Percentiles rank a stretch among this genome's conserved stretches.
phyloP scores from a whole-genome alignment of 2,113 vertebrate genomes.

The Arothron firmamentum region DNA sequence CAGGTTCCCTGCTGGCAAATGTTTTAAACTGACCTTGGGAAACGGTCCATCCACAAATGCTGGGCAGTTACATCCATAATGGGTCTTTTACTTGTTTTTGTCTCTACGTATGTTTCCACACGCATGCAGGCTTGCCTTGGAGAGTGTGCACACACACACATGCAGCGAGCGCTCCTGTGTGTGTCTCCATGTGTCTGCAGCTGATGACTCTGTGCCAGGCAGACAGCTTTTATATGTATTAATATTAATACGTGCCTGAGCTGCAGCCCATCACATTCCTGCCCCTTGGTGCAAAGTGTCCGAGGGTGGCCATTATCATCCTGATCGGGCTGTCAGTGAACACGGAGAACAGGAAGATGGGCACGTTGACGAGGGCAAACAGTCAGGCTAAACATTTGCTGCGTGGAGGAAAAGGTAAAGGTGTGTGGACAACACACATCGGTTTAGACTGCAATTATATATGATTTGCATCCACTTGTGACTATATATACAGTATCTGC shows the following conservation, averaged over 20 bases:
- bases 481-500: conserved; percentile 9
- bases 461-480: conserved; percentile 30
- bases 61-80: conserved; percentile 70
- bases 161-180: conserved; percentile 25
- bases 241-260: conserved; percentile 79
- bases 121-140: conserved; percentile 50
- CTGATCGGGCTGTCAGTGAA: conserved; percentile 58
- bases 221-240: conserved; percentile 77
- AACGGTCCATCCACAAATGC: conserved; percentile 68
- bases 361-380: conserved; percentile 61
- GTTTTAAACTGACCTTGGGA: conserved; percentile 78
- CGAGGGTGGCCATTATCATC: conserved; percentile 73
- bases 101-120: conserved; percentile 39
- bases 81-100: conserved; percentile 75
- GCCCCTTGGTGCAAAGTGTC: conserved; percentile 66
- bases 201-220: conserved; percentile 69
- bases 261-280: conserved; percentile 62
- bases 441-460: conserved; percentile 37
- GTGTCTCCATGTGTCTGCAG: conserved; percentile 34
- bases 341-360: conserved; percentile 51
- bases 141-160: conserved; percentile 20
- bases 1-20: conserved; percentile 75
- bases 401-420: conserved; percentile 35
- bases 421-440: conserved; percentile 16
- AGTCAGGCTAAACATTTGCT: conserved; percentile 62